Evolutionary conservation across 2,113 vertebrate genomes (phyloP).

Genomic region (Micronycteris hirsuta): DNA sequence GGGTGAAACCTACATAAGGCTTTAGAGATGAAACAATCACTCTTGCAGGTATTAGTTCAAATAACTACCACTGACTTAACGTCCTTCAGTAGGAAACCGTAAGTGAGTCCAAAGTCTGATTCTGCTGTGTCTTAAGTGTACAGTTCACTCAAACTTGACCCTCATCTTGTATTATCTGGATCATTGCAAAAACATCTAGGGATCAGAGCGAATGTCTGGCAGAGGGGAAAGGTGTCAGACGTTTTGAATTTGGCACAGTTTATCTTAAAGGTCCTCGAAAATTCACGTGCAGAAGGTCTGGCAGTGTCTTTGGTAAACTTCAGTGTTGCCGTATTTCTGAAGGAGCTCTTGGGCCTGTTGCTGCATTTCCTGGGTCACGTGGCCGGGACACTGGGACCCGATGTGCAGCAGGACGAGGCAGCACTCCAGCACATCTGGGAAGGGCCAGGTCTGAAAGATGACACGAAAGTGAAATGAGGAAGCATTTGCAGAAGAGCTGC

Average conservation of each 20-base stretch:
- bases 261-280: neutral
- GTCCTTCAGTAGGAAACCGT: conserved; percentile 13
- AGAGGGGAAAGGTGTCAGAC: neutral
- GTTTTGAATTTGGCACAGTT: neutral
- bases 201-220: neutral
- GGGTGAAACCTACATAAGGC: conserved; percentile 56
- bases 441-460: conserved; percentile 83
- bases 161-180: neutral
- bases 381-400: conserved; percentile 45
- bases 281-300: conserved; percentile 73
- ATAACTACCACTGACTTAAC: neutral
- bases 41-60: neutral
- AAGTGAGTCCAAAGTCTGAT: neutral
- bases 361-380: conserved; percentile 70
- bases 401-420: conserved; percentile 90
- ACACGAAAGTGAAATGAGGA: neutral
- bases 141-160: neutral
- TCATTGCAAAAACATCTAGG: neutral
- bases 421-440: conserved; percentile 92
- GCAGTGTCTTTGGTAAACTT: conserved; percentile 61
- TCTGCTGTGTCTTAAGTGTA: neutral
- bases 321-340: conserved; percentile 66
- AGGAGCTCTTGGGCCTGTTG: conserved; percentile 82
- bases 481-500: neutral
- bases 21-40: neutral